Evolutionary conservation across 2,113 vertebrate species (phyloP).

Genomic region (Syrrhaptes paradoxus): DNA sequence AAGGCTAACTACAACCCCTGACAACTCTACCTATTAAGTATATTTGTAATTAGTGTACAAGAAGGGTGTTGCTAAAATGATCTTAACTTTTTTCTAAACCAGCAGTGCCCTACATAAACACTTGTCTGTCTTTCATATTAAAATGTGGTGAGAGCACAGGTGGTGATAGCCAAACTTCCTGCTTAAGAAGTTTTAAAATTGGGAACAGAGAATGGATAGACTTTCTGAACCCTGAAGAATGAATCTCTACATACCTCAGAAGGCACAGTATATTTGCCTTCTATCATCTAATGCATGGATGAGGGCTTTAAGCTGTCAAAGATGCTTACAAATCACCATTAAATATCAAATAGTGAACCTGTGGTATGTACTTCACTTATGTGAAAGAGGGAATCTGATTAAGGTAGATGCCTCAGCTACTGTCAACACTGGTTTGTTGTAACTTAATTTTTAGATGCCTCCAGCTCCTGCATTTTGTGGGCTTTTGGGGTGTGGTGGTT

Average conservation of each 20-base stretch:
- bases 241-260: neutral
- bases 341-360: neutral
- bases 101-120: neutral
- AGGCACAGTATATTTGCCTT: neutral
- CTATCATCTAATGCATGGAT: neutral
- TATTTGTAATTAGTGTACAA: neutral
- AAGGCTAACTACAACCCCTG: neutral
- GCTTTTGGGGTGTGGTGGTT: neutral
- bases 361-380: neutral
- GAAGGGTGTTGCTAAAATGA: neutral
- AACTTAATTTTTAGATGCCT: neutral
- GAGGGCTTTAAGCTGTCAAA: neutral
- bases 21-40: neutral
- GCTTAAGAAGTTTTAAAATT: neutral
- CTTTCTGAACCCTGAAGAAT: neutral
- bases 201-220: neutral
- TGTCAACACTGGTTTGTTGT: neutral
- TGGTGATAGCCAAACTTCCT: neutral
- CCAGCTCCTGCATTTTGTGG: neutral
- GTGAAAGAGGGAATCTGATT: neutral
- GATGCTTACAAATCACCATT: neutral
- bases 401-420: neutral
- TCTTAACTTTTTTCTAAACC: neutral
- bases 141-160: neutral
- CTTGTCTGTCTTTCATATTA: neutral